These are phyloP conservation scores for Boleophthalmus pectinirostris DNA, from an alignment of 2,113 vertebrate genomes.

Conservation along the genomic window DNA sequence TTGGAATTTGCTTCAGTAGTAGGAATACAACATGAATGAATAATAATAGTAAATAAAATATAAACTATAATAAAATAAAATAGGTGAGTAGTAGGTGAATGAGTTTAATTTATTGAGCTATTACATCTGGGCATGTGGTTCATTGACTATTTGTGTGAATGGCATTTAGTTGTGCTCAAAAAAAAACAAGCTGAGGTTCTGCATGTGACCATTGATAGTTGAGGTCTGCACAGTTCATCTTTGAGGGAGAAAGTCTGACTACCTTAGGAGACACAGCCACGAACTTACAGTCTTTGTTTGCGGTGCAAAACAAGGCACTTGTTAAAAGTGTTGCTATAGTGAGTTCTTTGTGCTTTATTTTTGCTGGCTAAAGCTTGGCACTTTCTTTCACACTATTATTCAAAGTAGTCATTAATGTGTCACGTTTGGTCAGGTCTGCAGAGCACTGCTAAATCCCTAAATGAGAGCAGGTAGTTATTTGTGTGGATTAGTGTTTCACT, in stretches of 20 bases:
- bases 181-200: neutral
- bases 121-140: neutral
- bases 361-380: constrained; percentile 21
- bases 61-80: no score
- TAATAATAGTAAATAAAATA: no score
- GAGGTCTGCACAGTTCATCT: neutral
- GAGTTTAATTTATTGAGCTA: neutral
- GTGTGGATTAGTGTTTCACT: constrained; percentile 28
- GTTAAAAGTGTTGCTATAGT: neutral
- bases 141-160: neutral
- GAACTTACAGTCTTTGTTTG: neutral
- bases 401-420: constrained; percentile 48
- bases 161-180: neutral
- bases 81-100: no score
- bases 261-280: neutral
- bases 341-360: neutral
- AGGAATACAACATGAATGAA: no score
- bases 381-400: constrained; percentile 20
- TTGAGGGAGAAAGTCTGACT: neutral
- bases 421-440: constrained; percentile 19
- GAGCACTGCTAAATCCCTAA: constrained; percentile 26
- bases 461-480: constrained; percentile 40
- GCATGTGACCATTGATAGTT: neutral
- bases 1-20: no score
- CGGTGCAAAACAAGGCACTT: neutral